Evolutionary conservation across 2,113 vertebrate species (phyloP).

Genomic region (Lamprologus speciosus): DNA sequence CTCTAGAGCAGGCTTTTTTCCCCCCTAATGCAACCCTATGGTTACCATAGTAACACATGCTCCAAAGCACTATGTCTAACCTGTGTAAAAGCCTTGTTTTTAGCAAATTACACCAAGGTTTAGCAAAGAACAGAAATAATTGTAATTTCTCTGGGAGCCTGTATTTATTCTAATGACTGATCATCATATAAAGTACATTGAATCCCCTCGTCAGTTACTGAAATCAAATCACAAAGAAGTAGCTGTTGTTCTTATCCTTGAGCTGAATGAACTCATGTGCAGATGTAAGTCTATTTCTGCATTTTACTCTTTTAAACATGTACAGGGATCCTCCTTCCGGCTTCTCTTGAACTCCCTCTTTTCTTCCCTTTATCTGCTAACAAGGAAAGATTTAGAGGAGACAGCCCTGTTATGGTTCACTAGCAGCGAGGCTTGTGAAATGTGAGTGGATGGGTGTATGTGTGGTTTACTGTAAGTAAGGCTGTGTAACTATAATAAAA

Average conservation of each 20-base stretch:
- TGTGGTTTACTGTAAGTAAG: neutral
- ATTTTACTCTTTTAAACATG: neutral
- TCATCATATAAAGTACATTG: neutral
- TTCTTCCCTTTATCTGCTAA: constrained; percentile 4
- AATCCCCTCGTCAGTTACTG: neutral
- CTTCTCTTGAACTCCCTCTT: neutral
- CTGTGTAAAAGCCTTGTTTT: neutral
- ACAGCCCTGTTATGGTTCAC: constrained; percentile 30
- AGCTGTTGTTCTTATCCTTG: neutral
- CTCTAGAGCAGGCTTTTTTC: rapidly evolving
- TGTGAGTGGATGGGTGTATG: constrained; percentile 22
- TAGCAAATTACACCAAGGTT: neutral
- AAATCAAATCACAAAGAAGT: neutral
- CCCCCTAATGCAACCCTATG: neutral
- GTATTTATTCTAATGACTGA: neutral
- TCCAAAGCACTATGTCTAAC: neutral
- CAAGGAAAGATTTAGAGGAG: constrained; percentile 4
- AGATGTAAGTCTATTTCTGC: neutral
- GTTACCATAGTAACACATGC: constrained; percentile 9
- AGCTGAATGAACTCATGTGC: neutral
- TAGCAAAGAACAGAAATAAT: neutral
- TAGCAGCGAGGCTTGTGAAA: constrained; percentile 8
- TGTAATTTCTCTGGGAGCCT: neutral
- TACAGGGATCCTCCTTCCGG: neutral
- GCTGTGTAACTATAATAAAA: neutral